A percentile compares a stretch with the other conserved stretches of the same genome.
Conservation (phyloP, 2,888 invertebrate species). For the Gryllus longicercus region DNA sequence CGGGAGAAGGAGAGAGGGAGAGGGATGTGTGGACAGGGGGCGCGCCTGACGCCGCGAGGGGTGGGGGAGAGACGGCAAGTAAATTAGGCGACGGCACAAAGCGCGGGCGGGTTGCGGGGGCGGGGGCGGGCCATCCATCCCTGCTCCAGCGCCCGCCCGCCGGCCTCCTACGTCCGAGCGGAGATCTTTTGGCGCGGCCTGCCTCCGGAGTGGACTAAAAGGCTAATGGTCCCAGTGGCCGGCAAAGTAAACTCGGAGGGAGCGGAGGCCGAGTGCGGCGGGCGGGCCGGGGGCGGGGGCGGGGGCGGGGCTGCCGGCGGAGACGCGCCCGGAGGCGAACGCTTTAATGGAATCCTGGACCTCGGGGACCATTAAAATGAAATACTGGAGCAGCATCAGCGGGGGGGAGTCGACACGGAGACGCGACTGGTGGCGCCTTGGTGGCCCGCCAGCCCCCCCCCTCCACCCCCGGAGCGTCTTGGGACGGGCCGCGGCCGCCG, state of each 20-base stretch:
- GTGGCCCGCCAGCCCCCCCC: not conserved
- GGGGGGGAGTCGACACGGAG: constrained; percentile 4
- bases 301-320: not conserved
- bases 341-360: constrained; percentile 56
- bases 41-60: too few species aligned
- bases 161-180: constrained; percentile 21
- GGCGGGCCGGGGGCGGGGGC: not conserved
- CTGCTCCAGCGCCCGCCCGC: not conserved
- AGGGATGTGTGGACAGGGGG: not conserved
- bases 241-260: constrained; percentile 21
- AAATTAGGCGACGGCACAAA: constrained; percentile 5
- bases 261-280: not conserved
- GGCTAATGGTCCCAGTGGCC: constrained; percentile 33
- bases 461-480: not conserved
- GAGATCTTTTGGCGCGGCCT: not conserved
- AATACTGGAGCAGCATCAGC: constrained; percentile 47
- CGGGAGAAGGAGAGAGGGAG: not conserved
- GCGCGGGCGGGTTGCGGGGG: not conserved
- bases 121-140: not conserved
- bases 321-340: constrained; percentile 45
- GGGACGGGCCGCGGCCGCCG: constrained; percentile 11
- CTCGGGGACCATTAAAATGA: constrained; percentile 58
- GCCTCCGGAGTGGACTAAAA: constrained; percentile 30
- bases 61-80: not conserved
- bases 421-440: not conserved